phyloP scores from a whole-genome alignment of 2,888 invertebrate genomes.

The Mimumesa dahlbomi region DNA sequence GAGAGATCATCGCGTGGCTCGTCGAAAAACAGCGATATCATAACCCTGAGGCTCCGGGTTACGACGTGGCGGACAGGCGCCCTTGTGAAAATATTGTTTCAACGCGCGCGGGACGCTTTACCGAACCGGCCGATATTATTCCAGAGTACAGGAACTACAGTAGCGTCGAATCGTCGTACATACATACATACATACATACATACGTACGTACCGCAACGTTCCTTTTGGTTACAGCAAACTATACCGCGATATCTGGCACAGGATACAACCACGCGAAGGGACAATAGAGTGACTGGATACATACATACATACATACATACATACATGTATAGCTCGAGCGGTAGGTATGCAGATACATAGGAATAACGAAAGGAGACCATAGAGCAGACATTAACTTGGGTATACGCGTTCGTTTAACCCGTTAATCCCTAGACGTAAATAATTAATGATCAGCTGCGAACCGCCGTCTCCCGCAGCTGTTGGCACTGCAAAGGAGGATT shows the following conservation, averaged over 20 bases:
- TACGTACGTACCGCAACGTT: neutral
- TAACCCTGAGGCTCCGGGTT: slow-evolving; percentile 42
- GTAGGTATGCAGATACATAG: neutral
- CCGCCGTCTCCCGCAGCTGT: slow-evolving; percentile 55
- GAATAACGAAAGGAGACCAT: neutral
- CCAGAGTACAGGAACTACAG: slow-evolving; percentile 33
- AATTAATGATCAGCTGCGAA: slow-evolving; percentile 61
- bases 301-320: too few relatives aligned
- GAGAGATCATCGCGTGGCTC: slow-evolving; percentile 38
- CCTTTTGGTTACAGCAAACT: too few relatives aligned
- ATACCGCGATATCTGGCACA: neutral
- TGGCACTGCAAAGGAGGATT: slow-evolving; percentile 55
- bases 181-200: too few relatives aligned
- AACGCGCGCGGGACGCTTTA: slow-evolving; percentile 49
- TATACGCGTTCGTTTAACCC: slow-evolving; percentile 34
- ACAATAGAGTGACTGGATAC: too few relatives aligned
- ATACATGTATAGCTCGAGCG: neutral
- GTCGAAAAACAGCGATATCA: slow-evolving; percentile 61
- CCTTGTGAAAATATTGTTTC: slow-evolving; percentile 73
- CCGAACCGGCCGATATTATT: slow-evolving; percentile 52
- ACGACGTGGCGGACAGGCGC: slow-evolving; percentile 61
- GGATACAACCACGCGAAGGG: neutral
- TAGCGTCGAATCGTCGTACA: slow-evolving; percentile 16
- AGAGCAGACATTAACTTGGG: slow-evolving; percentile 14
- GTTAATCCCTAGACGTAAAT: slow-evolving; percentile 57